A percentile compares a stretch with the other conserved stretches of the same genome.
phyloP scores from a whole-genome alignment of 2,888 invertebrate species.

The Synergus itoensis region DNA sequence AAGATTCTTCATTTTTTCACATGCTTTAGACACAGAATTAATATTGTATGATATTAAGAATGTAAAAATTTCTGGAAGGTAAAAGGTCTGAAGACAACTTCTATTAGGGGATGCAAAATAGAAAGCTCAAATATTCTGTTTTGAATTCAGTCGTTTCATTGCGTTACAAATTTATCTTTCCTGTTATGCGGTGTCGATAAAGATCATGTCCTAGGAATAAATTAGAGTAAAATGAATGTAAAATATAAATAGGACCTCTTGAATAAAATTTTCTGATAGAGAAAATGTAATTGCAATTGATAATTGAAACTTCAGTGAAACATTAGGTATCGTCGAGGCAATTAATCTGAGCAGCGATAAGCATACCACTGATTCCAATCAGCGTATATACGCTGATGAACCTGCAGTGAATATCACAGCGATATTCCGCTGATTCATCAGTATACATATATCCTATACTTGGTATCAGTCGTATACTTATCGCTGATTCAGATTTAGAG shows the following conservation, averaged over 20 bases:
- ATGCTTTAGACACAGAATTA: neutral
- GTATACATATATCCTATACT: no score
- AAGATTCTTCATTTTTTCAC: neutral
- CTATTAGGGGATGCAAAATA: neutral
- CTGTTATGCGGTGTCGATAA: neutral
- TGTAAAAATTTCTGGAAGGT: neutral
- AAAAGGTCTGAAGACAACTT: neutral
- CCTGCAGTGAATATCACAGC: no score
- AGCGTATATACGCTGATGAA: no score
- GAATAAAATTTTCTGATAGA: neutral
- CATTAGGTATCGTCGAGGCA: no score
- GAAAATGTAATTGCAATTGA: no score
- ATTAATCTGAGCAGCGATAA: no score
- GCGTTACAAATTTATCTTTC: neutral
- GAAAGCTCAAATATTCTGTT: neutral
- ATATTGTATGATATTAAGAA: no score
- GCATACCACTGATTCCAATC: no score
- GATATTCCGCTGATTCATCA: no score
- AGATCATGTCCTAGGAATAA: neutral
- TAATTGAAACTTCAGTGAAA: no score
- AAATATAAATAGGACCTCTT: neutral
- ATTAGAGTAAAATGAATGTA: neutral
- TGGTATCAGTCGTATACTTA: no score
- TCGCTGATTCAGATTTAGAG: no score
- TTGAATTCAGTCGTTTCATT: neutral